Evolutionary conservation across 2,113 vertebrate genomes (phyloP).

Genomic region (Platysteira castanea): DNA sequence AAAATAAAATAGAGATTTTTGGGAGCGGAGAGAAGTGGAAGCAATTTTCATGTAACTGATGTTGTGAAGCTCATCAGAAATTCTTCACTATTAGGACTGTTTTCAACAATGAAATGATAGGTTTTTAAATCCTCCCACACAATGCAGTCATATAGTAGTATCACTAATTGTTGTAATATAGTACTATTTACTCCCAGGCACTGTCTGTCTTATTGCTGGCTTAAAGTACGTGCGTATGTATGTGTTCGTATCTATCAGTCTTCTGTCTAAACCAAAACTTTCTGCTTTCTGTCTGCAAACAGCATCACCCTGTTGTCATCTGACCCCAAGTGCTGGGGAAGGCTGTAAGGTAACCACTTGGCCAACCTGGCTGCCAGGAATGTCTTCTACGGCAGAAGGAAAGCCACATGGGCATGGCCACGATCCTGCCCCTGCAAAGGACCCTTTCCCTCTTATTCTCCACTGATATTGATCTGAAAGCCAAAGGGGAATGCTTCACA

Average conservation of each 20-base stretch:
- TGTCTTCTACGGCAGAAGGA: neutral
- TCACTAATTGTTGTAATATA: neutral
- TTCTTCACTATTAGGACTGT: neutral
- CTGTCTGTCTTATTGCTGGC: neutral
- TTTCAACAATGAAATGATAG: conserved; percentile 1
- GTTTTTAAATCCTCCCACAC: neutral
- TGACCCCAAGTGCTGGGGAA: neutral
- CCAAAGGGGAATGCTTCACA: neutral
- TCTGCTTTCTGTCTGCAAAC: neutral
- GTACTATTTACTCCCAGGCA: neutral
- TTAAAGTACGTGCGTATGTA: neutral
- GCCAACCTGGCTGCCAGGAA: neutral
- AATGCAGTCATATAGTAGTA: neutral
- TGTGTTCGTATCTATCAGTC: neutral
- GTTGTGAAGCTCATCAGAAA: neutral
- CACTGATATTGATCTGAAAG: neutral
- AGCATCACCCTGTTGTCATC: neutral
- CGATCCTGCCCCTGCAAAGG: neutral
- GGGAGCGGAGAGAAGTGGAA: neutral
- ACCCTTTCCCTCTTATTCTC: neutral
- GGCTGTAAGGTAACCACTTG: neutral
- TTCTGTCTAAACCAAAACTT: neutral
- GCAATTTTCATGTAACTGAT: neutral
- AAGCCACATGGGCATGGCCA: neutral
- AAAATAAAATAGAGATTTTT: neutral